phyloP scores from a whole-genome alignment of 2,113 vertebrate species.

The Tenebrosternarchus preto region DNA sequence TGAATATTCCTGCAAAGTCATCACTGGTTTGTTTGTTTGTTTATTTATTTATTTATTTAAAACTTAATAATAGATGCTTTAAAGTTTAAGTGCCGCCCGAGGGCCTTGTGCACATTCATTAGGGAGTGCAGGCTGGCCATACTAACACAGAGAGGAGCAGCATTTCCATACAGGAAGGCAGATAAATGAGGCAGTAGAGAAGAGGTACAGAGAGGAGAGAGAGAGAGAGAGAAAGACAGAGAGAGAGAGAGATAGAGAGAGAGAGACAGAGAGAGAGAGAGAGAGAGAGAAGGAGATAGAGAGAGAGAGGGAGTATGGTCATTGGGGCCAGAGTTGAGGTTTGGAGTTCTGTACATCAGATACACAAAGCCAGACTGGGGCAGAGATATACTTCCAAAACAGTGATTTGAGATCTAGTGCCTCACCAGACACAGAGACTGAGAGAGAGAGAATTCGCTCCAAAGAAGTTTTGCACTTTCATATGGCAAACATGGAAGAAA shows the following conservation, averaged over 20 bases:
- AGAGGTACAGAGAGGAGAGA: conserved; percentile 72
- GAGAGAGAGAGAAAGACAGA: conserved; percentile 53
- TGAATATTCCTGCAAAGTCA: conserved; percentile 91
- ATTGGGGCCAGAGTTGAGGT: conserved; percentile 71
- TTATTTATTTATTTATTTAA: conserved; percentile 79
- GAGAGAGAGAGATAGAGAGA: conserved; percentile 63
- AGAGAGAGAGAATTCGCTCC: not conserved
- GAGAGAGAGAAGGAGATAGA: conserved; percentile 67
- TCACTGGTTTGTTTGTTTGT: conserved; percentile 85
- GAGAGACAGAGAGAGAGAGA: conserved; percentile 35
- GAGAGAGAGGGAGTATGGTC: conserved; percentile 17
- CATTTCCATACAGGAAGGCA: conserved; percentile 85
- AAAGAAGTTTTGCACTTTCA: not conserved
- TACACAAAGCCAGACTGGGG: conserved; percentile 87
- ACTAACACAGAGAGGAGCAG: conserved; percentile 83
- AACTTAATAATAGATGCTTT: conserved; percentile 99
- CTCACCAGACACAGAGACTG: conserved; percentile 41
- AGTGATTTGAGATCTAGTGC: conserved; percentile 81
- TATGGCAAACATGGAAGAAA: not conserved
- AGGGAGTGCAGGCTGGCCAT: conserved; percentile 87
- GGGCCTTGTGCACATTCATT: conserved; percentile 94
- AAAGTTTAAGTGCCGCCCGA: conserved; percentile 98
- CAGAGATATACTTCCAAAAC: conserved; percentile 82
- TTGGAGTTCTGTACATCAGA: conserved; percentile 83
- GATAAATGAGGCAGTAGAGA: conserved; percentile 78